These are phyloP conservation scores for Jacana jacana DNA, from an alignment of 2,113 vertebrate species.

Conservation along the genomic window DNA sequence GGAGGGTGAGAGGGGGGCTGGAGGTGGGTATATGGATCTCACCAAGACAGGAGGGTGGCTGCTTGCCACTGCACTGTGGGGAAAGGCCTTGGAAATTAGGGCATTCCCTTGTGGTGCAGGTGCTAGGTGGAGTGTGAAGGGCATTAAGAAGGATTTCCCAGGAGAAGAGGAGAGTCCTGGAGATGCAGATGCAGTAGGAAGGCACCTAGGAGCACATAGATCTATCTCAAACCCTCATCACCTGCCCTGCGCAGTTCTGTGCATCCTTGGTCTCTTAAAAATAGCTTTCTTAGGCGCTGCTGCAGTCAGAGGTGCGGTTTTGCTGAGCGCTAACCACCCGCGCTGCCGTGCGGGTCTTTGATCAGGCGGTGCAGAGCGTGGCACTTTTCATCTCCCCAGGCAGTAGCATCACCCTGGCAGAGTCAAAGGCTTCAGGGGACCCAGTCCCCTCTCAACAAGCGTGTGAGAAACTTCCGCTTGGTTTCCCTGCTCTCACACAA, in stretches of 20 bases:
- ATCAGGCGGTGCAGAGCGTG: rapidly evolving
- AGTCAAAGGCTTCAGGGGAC: neutral
- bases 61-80: neutral
- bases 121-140: neutral
- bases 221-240: neutral
- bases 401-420: rapidly evolving
- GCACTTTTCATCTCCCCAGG: neutral
- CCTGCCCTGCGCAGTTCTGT: rapidly evolving
- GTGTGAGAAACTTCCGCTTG: neutral
- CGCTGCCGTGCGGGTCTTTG: rapidly evolving
- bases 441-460: rapidly evolving
- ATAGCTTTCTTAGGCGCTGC: neutral
- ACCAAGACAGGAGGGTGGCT: neutral
- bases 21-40: neutral
- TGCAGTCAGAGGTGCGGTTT: neutral
- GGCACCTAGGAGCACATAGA: neutral
- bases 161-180: neutral
- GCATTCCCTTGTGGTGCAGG: rapidly evolving
- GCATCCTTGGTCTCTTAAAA: neutral
- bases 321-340: rapidly evolving
- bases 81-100: neutral
- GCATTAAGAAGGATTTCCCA: neutral
- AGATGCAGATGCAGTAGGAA: neutral
- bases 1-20: neutral
- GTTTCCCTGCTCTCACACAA: neutral